Percentiles rank a stretch among this genome's conserved stretches.
These are phyloP conservation scores for Drosophila persimilis DNA, from an alignment of 1,140 invertebrate species.

Conservation along the genomic window DNA sequence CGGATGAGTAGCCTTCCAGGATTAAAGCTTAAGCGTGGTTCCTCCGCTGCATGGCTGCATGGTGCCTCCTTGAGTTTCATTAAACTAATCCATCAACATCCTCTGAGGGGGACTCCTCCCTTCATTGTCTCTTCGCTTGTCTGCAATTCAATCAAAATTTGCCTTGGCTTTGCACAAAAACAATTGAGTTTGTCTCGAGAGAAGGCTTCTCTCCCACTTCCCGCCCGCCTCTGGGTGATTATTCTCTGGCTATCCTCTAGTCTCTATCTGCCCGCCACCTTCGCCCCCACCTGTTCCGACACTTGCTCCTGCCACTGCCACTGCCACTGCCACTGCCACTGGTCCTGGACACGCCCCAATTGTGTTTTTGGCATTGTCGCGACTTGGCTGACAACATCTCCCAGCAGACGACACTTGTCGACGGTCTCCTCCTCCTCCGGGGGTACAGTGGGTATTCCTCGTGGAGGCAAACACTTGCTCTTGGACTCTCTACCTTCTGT, in stretches of 20 bases:
- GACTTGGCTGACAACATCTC: constrained; percentile 69
- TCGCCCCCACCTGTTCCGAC: not conserved
- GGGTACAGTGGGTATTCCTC: constrained; percentile 4
- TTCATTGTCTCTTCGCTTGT: constrained; percentile 44
- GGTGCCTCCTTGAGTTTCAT: constrained; percentile 49
- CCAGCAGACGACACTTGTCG: constrained; percentile 57
- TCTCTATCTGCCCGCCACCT: constrained; percentile 3
- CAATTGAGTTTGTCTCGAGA: constrained; percentile 60
- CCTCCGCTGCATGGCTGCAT: constrained; percentile 1
- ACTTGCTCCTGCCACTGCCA: constrained; percentile 5
- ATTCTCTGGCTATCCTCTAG: constrained; percentile 21
- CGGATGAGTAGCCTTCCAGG: not conserved
- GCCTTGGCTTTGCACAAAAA: constrained; percentile 66
- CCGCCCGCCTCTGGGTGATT: constrained; percentile 45
- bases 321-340: constrained; percentile 11
- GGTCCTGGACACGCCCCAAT: constrained; percentile 71
- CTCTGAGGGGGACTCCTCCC: not conserved
- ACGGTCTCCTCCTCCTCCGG: constrained; percentile 7
- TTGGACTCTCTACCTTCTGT: too few species aligned
- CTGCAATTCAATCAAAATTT: constrained; percentile 76
- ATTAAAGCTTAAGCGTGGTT: not conserved
- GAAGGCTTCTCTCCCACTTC: constrained; percentile 4
- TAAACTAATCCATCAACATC: constrained; percentile 68
- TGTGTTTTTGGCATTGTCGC: constrained; percentile 80
- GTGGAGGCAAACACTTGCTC: not conserved